These are phyloP conservation scores for Hesperia comma DNA, from an alignment of 2,888 invertebrate genomes.

Conservation along the genomic window DNA sequence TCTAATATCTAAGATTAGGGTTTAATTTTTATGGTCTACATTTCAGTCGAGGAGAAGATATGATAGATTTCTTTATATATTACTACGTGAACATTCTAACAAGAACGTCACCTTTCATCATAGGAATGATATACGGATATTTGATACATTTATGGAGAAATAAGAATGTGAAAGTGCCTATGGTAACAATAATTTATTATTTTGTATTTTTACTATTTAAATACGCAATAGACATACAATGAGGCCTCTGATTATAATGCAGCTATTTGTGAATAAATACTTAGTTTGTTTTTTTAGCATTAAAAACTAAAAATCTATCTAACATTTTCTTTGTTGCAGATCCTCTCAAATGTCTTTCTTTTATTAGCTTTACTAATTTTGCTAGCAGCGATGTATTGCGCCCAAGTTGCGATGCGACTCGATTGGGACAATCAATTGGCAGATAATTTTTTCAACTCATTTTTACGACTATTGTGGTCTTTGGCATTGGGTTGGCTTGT, in stretches of 20 bases:
- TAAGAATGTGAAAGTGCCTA: conserved; percentile 47
- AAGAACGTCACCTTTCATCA: conserved; percentile 63
- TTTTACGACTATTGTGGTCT: conserved; percentile 71
- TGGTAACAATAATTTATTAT: conserved; percentile 47
- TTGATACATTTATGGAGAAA: conserved; percentile 55
- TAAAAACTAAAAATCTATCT: too few species aligned
- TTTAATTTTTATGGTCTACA: background rate
- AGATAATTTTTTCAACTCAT: conserved; percentile 61
- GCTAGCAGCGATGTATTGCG: conserved; percentile 46
- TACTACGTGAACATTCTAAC: conserved; percentile 63
- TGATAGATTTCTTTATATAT: conserved; percentile 41
- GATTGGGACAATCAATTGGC: conserved; percentile 59
- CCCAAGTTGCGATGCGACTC: conserved; percentile 52
- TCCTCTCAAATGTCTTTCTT: conserved; percentile 49
- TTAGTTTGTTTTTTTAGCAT: too few species aligned
- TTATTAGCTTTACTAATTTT: conserved; percentile 43
- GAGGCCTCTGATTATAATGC: too few species aligned
- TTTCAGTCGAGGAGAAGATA: conserved; percentile 45
- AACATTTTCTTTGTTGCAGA: conserved; percentile 46
- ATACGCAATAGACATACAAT: too few species aligned
- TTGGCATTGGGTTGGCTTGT: conserved; percentile 73
- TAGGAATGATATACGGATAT: conserved; percentile 67
- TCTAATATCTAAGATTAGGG: too few species aligned
- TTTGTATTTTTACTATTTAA: too few species aligned
- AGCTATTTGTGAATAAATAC: too few species aligned